Evolutionary conservation across 2,888 invertebrate species (phyloP).

Genomic region (Philereme transversata): DNA sequence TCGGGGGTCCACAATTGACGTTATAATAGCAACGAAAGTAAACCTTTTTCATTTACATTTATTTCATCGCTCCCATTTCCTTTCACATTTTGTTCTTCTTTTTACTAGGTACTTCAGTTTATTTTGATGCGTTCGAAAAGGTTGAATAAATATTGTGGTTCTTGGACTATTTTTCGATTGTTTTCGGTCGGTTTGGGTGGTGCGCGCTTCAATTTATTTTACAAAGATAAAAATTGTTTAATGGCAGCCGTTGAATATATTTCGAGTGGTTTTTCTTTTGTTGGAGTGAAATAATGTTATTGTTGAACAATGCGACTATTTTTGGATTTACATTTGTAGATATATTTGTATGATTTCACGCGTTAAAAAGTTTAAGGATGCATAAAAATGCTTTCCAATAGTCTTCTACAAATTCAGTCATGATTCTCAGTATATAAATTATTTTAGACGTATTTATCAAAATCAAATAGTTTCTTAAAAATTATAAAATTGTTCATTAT

Average conservation of each 20-base stretch:
- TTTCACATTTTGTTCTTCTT: conserved; percentile 33
- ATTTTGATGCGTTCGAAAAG: conserved; percentile 19
- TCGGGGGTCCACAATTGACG: conserved; percentile 72
- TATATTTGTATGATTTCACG: too few relatives aligned
- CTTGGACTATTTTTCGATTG: conserved; percentile 36
- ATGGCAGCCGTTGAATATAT: conserved; percentile 49
- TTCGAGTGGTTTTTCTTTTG: conserved; percentile 34
- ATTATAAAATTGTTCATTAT: too few relatives aligned
- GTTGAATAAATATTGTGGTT: conserved; percentile 21
- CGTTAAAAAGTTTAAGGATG: too few relatives aligned
- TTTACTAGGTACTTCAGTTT: conserved; percentile 1
- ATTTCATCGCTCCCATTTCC: conserved; percentile 43
- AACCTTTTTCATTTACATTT: conserved; percentile 36
- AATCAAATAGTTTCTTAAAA: too few relatives aligned
- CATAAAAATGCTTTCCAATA: not conserved
- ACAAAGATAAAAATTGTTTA: conserved; percentile 53
- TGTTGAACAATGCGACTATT: conserved; percentile 27
- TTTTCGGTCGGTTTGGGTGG: conserved; percentile 49
- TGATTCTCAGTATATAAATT: too few relatives aligned
- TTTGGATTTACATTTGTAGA: conserved; percentile 21
- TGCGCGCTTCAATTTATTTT: conserved; percentile 47
- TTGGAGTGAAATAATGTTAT: conserved; percentile 28
- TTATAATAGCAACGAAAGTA: conserved; percentile 65
- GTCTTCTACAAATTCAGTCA: conserved; percentile 7
- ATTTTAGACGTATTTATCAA: too few relatives aligned